A percentile compares a stretch with the other conserved stretches of the same genome.
These are phyloP conservation scores for Aphaenogaster ashmeadi DNA, from an alignment of 1,140 invertebrate species.

Conservation along the genomic window DNA sequence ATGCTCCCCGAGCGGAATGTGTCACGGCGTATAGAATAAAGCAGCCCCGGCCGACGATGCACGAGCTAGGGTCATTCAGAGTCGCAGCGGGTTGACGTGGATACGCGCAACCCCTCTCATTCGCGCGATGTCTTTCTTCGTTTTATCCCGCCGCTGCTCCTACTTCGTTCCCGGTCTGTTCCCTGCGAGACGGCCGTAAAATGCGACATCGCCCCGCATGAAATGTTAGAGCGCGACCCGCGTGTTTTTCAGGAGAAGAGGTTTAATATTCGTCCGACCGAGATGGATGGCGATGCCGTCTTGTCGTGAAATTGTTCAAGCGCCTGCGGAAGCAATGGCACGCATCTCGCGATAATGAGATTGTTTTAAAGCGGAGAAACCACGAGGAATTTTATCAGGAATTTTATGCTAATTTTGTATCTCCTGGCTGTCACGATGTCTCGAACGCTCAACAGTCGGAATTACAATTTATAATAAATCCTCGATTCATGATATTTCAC, in stretches of 20 bases:
- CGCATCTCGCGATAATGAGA: constrained; percentile 34
- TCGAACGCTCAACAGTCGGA: neutral
- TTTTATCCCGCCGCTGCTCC: constrained; percentile 4
- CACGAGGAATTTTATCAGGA: constrained; percentile 1
- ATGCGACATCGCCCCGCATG: neutral
- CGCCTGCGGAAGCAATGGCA: neutral
- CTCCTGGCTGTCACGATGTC: neutral
- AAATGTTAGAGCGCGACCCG: neutral
- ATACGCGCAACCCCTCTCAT: neutral
- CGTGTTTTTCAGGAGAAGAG: constrained; percentile 1
- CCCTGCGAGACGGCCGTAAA: constrained; percentile 22
- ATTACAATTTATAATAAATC: constrained; percentile 20
- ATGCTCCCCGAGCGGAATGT: constrained; percentile 12
- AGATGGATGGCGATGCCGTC: neutral
- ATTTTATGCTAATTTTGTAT: neutral
- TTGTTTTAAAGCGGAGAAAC: constrained; percentile 18
- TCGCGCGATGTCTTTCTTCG: constrained; percentile 16
- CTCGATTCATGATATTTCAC: neutral
- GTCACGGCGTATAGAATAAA: constrained; percentile 19
- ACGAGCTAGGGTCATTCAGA: constrained; percentile 29
- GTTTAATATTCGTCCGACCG: constrained; percentile 41
- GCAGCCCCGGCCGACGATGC: neutral
- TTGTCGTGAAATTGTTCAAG: constrained; percentile 37
- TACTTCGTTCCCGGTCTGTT: constrained; percentile 11
- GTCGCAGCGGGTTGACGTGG: neutral